phyloP scores from a whole-genome alignment of 1,140 invertebrate genomes.

The Atta colombica region DNA sequence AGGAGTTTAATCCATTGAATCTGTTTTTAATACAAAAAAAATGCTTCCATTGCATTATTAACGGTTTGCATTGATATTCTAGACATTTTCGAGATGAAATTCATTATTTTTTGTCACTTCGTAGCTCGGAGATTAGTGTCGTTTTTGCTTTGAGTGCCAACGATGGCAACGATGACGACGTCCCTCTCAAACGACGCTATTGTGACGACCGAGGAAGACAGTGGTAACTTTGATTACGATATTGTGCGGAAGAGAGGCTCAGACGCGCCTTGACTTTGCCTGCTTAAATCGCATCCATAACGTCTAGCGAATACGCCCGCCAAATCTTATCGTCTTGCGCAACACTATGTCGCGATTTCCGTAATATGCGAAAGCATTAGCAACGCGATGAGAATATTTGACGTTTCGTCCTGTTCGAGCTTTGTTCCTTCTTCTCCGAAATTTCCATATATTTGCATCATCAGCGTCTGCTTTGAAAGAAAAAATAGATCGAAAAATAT shows the following conservation, averaged over 20 bases:
- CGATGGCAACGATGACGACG: conserved; percentile 67
- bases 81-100: conserved; percentile 56
- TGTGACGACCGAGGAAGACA: conserved; percentile 78
- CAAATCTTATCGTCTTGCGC: conserved; percentile 54
- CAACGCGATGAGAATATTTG: conserved; percentile 54
- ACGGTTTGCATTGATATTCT: conserved; percentile 56
- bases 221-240: conserved; percentile 84
- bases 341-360: conserved; percentile 45
- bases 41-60: conserved; percentile 40
- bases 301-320: conserved; percentile 15
- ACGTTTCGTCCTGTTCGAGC: conserved; percentile 19
- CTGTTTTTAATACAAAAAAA: conserved; percentile 13
- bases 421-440: neutral
- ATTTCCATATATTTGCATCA: conserved; percentile 41
- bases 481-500: neutral
- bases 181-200: conserved; percentile 81
- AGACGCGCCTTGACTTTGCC: conserved; percentile 77
- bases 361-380: conserved; percentile 63
- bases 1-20: conserved; percentile 6
- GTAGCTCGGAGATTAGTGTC: conserved; percentile 75
- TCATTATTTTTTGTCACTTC: conserved; percentile 50
- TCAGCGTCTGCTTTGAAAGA: neutral
- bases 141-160: conserved; percentile 76
- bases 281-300: conserved; percentile 72
- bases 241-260: conserved; percentile 81